Percentiles rank a stretch among this genome's conserved stretches.
These are phyloP conservation scores for Rousettus madagascariensis DNA, from an alignment of 2,797 vertebrate species.

Conservation along the genomic window DNA sequence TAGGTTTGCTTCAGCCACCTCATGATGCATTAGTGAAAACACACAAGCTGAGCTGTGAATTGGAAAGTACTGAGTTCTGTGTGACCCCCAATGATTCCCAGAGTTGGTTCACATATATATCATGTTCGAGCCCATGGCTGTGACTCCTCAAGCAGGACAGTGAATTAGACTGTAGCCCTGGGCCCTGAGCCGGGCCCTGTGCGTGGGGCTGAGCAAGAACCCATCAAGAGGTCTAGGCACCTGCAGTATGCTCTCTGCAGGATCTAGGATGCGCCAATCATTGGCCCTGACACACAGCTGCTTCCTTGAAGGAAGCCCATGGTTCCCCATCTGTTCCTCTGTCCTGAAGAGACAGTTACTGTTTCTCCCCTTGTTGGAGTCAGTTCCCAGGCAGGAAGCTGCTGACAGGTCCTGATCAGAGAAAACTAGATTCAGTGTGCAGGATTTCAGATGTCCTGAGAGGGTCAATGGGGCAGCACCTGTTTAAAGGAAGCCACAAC, in stretches of 20 bases:
- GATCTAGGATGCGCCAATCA: not conserved
- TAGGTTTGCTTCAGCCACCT: not conserved
- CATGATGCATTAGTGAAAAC: not conserved
- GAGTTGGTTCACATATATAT: not conserved
- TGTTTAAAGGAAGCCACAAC: not conserved
- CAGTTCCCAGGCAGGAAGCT: not conserved
- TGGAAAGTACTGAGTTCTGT: not conserved
- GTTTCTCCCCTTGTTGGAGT: not conserved
- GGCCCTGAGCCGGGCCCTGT: not conserved
- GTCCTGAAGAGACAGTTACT: not conserved
- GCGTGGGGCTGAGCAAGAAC: not conserved
- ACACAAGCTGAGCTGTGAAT: not conserved
- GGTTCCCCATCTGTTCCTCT: not conserved
- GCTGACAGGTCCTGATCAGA: not conserved
- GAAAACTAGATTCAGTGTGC: not conserved
- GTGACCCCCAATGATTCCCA: not conserved
- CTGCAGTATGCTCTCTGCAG: not conserved
- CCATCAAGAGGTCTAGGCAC: fast-evolving
- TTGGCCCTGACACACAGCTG: not conserved
- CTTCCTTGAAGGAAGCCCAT: not conserved
- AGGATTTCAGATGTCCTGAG: not conserved
- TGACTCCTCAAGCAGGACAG: not conserved
- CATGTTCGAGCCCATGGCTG: not conserved
- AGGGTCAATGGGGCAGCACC: not conserved
- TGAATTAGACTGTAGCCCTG: not conserved